Evolutionary conservation across 2,797 vertebrate genomes (phyloP), one percentile per base, ranked within the genome.

Genomic region (Sebastes minor): DNA sequence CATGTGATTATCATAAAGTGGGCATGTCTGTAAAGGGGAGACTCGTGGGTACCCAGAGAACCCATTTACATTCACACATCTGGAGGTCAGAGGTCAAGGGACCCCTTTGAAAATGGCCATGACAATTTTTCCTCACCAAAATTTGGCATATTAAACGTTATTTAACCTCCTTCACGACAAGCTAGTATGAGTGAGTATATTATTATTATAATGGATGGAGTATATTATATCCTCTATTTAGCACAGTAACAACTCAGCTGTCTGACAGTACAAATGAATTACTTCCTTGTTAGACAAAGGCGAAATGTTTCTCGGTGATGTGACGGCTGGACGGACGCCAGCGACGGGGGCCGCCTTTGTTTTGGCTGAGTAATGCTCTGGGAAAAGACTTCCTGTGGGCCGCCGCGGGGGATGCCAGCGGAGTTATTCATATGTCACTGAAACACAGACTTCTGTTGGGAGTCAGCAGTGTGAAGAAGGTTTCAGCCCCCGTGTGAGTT

Each of bases 351-450:
- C 63, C 13, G 80, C 71, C 78, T 86, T 85, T 84, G 84, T 79
- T 82, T 86, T 68, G 67, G 68, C 66, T 16, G 23, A 63, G 65
- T 55, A 35, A 49, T 8, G 22, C 59, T 23, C 56, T 82, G 81
- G 76, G 62, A 83, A 66, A 75, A 68, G 74, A 61, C 82, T 81
- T 64, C 42, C 72, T 14, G 86, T 87, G 80, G 83, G 86, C 67
- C 13, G 70, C 42, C 28, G 0, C 10, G 6, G 30, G 80, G 80
- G 74, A 89, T 89, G 78, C 73, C 49, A 82, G 71, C 32, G 59
- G 23, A 63, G 35, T 86, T 79, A 53, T 53, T 84, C 86, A 87
- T 60, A 80, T 86, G 83, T 83, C 88, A 87, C 38, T 1, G 64
- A 83, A 64, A 83, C 62, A 75, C 76, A 60, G 76, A 13, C 59